A percentile compares a stretch with the other conserved stretches of the same genome.
phyloP scores from a whole-genome alignment of 2,888 invertebrate species.

The Drosophila quasianomalipes region DNA sequence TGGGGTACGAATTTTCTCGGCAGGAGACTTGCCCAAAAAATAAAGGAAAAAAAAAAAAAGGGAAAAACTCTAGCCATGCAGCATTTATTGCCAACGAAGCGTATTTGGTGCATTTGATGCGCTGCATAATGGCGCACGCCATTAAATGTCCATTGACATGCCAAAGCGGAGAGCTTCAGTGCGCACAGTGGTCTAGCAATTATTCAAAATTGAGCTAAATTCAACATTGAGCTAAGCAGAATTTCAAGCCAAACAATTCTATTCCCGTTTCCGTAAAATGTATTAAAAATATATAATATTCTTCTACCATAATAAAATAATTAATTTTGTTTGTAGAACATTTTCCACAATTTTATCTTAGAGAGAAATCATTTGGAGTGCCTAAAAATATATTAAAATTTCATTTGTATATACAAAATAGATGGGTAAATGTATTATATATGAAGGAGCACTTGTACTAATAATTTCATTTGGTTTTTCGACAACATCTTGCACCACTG shows the following conservation, averaged over 20 bases:
- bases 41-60: neutral
- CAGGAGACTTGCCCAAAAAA: conserved; percentile 26
- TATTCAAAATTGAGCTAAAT: neutral
- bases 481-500: conserved; percentile 12
- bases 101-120: conserved; percentile 83
- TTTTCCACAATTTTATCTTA: neutral
- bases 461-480: neutral
- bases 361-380: neutral
- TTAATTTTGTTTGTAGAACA: neutral
- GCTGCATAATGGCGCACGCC: conserved; percentile 82
- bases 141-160: conserved; percentile 83
- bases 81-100: conserved; percentile 82
- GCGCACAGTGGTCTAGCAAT: conserved; percentile 52
- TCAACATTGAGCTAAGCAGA: no score
- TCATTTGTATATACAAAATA: neutral
- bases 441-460: neutral
- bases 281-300: neutral
- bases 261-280: fast-evolving
- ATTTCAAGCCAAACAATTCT: neutral
- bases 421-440: fast-evolving
- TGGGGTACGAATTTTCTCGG: conserved; percentile 15
- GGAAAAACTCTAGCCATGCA: conserved; percentile 64
- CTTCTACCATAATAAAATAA: neutral
- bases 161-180: conserved; percentile 39
- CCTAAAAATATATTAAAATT: neutral